Evolutionary conservation across 2,797 vertebrate genomes (phyloP).

Genomic region (Esox lucius): DNA sequence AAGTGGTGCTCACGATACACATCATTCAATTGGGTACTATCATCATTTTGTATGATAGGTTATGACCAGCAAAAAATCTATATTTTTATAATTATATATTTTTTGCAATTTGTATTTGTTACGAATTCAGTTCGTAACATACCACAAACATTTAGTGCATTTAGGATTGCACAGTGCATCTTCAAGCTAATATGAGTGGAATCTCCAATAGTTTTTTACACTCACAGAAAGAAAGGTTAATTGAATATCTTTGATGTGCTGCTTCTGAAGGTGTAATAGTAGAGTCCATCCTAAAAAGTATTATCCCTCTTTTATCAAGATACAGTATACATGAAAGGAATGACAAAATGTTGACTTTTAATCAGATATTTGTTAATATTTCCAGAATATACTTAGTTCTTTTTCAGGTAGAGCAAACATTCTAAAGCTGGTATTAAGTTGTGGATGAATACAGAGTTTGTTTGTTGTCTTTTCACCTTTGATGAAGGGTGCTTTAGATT

Average conservation of each 20-base stretch:
- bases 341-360: conserved; percentile 1
- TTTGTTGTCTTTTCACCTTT: conserved; percentile 27
- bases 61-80: no score
- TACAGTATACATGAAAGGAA: background rate
- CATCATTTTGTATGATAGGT: no score
- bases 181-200: no score
- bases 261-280: conserved; percentile 51
- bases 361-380: conserved; percentile 34
- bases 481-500: conserved; percentile 23
- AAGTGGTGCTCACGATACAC: background rate
- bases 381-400: background rate
- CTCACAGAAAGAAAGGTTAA: conserved; percentile 3
- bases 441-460: conserved; percentile 40
- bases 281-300: conserved; percentile 31
- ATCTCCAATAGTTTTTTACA: background rate
- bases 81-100: no score
- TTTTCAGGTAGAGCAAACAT: background rate
- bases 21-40: no score
- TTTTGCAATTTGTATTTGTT: no score
- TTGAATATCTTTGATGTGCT: conserved; percentile 20
- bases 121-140: no score
- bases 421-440: conserved; percentile 42
- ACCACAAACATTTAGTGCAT: no score
- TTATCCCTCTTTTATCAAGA: conserved; percentile 43
- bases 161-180: no score